These are phyloP conservation scores for Hylomyscus alleni DNA, from an alignment of 2,797 vertebrate genomes.

Conservation along the genomic window DNA sequence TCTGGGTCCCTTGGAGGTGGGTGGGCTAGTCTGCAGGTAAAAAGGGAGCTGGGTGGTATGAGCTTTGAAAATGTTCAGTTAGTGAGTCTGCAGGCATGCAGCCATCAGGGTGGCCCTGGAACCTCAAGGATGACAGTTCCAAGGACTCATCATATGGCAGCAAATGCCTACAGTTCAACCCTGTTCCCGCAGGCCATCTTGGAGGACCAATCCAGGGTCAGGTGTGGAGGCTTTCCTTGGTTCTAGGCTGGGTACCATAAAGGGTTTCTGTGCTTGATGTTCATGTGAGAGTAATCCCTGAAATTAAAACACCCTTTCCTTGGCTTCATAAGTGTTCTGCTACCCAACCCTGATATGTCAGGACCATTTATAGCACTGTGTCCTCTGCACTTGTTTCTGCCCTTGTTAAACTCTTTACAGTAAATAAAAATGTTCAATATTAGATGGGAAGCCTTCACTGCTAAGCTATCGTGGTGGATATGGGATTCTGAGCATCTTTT, in stretches of 20 bases:
- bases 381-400: background rate
- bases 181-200: background rate
- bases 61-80: constrained; percentile 81
- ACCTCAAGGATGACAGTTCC: constrained; percentile 74
- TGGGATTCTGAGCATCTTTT: background rate
- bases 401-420: background rate
- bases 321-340: background rate
- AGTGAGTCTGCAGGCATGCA: constrained; percentile 74
- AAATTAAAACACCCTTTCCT: background rate
- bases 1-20: constrained; percentile 79
- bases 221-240: background rate
- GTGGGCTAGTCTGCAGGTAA: constrained; percentile 80
- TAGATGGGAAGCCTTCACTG: background rate
- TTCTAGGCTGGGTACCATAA: background rate
- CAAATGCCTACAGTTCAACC: constrained; percentile 31
- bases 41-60: constrained; percentile 75
- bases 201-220: constrained; percentile 47
- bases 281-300: background rate
- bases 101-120: constrained; percentile 77
- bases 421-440: background rate
- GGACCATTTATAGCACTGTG: background rate
- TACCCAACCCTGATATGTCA: fast-evolving
- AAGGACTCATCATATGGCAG: constrained; percentile 72
- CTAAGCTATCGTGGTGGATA: fast-evolving
- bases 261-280: background rate